Conservation (phyloP, 1,140 invertebrate genomes). For the Macrobrachium rosenbergii region DNA sequence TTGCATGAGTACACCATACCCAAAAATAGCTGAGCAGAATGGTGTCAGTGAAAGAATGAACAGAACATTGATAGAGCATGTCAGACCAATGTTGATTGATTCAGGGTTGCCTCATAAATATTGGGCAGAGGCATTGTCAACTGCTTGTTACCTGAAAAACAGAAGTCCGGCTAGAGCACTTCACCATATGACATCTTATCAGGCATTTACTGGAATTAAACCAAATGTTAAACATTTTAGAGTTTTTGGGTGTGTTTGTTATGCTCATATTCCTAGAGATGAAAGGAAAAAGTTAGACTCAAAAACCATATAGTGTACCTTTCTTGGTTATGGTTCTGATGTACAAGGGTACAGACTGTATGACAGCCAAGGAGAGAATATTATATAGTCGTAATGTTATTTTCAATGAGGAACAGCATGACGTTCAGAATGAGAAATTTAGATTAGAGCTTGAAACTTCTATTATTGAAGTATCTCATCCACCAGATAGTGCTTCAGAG, state of each 20-base stretch:
- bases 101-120: too few relatives aligned
- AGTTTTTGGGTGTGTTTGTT: slow-evolving; percentile 37
- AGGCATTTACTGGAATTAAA: slow-evolving; percentile 25
- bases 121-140: slow-evolving; percentile 66
- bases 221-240: slow-evolving; percentile 32
- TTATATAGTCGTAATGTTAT: slow-evolving; percentile 21
- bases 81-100: too few relatives aligned
- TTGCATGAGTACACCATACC: slow-evolving; percentile 63
- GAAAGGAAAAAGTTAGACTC: slow-evolving; percentile 58
- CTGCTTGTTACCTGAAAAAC: slow-evolving; percentile 45
- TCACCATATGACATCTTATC: slow-evolving; percentile 38
- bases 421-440: too few relatives aligned
- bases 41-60: slow-evolving; percentile 66
- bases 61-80: slow-evolving; percentile 57
- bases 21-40: slow-evolving; percentile 66
- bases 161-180: slow-evolving; percentile 39
- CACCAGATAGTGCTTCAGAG: not conserved
- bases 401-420: slow-evolving; percentile 33
- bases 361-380: slow-evolving; percentile 18
- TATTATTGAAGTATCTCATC: not conserved
- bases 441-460: too few relatives aligned
- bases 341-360: not conserved
- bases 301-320: slow-evolving; percentile 26
- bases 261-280: slow-evolving; percentile 43
- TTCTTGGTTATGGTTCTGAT: not conserved